phyloP scores from a whole-genome alignment of 2,888 invertebrate genomes.

The Papilio gigon region DNA sequence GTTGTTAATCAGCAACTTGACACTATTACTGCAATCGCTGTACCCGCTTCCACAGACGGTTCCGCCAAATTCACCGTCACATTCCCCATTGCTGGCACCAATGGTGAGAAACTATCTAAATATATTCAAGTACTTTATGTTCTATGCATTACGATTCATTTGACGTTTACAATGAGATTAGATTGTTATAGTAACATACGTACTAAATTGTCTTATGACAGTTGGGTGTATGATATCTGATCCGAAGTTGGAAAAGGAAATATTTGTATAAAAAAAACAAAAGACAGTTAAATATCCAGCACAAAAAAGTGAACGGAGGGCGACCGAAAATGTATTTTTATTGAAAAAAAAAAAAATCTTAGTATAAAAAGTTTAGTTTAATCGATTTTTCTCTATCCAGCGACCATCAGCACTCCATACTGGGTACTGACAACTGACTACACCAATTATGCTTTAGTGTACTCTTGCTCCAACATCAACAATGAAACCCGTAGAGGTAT shows the following conservation, averaged over 20 bases:
- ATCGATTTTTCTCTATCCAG: conserved; percentile 52
- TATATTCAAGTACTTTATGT: neutral
- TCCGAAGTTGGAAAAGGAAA: neutral
- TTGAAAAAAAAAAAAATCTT: no score
- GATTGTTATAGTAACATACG: no score
- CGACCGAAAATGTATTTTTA: no score
- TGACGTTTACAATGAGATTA: neutral
- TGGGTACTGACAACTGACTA: conserved; percentile 87
- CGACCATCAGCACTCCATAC: conserved; percentile 61
- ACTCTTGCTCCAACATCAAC: conserved; percentile 83
- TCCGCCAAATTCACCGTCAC: conserved; percentile 65
- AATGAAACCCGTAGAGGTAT: conserved; percentile 58
- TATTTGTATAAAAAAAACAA: no score
- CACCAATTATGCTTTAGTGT: conserved; percentile 83
- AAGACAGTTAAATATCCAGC: no score
- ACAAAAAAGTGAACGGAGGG: no score
- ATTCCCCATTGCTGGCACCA: conserved; percentile 57
- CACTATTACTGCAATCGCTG: conserved; percentile 60
- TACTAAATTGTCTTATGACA: no score
- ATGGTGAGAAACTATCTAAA: conserved; percentile 52
- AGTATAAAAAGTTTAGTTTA: no score
- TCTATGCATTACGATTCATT: no score
- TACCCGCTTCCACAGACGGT: conserved; percentile 52
- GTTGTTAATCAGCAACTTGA: conserved; percentile 60
- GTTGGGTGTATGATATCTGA: neutral